phyloP scores from a whole-genome alignment of 2,797 vertebrate species.

The Sarcoramphus papa region DNA sequence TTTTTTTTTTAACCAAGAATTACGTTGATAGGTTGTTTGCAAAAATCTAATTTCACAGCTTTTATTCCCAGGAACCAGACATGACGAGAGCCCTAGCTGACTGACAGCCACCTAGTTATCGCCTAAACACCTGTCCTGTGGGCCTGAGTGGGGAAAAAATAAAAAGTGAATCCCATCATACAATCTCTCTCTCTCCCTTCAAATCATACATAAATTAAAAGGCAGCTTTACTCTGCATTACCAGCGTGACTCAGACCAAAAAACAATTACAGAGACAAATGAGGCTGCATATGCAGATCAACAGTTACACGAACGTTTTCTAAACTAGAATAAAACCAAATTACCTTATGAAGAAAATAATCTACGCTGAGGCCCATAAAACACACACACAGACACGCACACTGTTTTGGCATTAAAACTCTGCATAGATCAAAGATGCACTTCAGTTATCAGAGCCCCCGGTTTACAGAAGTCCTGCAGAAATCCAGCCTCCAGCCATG shows the following conservation, averaged over 20 bases:
- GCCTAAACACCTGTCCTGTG: not conserved
- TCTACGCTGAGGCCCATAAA: not conserved
- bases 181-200: not conserved
- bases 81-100: not conserved
- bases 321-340: not conserved
- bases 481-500: not conserved
- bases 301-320: not conserved
- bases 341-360: not conserved
- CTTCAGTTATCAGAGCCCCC: constrained; percentile 7
- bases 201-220: not conserved
- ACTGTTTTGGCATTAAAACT: constrained; percentile 62
- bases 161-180: not conserved
- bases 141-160: not conserved
- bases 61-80: not conserved
- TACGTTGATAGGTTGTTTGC: not conserved
- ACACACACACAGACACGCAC: not conserved
- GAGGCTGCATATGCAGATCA: not conserved
- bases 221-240: not conserved
- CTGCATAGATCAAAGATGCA: constrained; percentile 64
- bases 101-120: not conserved
- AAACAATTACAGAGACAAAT: not conserved
- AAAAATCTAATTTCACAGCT: not conserved
- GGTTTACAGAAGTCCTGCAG: not conserved
- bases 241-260: not conserved
- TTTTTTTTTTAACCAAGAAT: not conserved